Conservation (phyloP, 1,140 invertebrate species). For the Sycophaga agraensis region DNA sequence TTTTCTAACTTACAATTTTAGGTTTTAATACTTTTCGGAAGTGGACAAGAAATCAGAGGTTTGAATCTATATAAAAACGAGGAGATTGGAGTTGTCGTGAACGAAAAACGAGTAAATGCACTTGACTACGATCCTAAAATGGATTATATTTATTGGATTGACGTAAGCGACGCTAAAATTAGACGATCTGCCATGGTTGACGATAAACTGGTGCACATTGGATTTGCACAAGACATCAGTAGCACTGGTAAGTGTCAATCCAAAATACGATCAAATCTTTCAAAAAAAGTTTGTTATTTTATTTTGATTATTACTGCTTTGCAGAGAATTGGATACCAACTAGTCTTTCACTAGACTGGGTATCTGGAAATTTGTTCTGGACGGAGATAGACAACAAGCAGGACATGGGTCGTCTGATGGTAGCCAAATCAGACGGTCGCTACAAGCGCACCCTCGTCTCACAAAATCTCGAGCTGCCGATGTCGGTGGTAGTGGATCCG, state of each 20-base stretch:
- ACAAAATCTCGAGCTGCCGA: conserved; percentile 75
- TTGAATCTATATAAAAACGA: conserved; percentile 68
- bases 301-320: too few species aligned
- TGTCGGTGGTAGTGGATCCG: conserved; percentile 85
- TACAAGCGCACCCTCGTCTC: conserved; percentile 79
- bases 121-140: conserved; percentile 81
- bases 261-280: neutral
- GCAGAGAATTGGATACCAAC: conserved; percentile 76
- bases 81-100: conserved; percentile 73
- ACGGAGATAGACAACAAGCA: conserved; percentile 78
- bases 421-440: conserved; percentile 85
- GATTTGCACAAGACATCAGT: conserved; percentile 85
- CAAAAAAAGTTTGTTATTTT: neutral
- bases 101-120: conserved; percentile 84
- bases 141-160: conserved; percentile 91
- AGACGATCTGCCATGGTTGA: conserved; percentile 89
- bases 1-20: too few species aligned
- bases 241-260: conserved; percentile 62
- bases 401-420: conserved; percentile 73
- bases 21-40: conserved; percentile 69
- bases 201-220: conserved; percentile 74
- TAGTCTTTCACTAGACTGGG: conserved; percentile 86
- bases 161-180: conserved; percentile 85
- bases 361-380: conserved; percentile 92
- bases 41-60: conserved; percentile 84